Evolutionary conservation across 2,888 invertebrate species (phyloP).

Genomic region (Pandemis cinnamomeana): DNA sequence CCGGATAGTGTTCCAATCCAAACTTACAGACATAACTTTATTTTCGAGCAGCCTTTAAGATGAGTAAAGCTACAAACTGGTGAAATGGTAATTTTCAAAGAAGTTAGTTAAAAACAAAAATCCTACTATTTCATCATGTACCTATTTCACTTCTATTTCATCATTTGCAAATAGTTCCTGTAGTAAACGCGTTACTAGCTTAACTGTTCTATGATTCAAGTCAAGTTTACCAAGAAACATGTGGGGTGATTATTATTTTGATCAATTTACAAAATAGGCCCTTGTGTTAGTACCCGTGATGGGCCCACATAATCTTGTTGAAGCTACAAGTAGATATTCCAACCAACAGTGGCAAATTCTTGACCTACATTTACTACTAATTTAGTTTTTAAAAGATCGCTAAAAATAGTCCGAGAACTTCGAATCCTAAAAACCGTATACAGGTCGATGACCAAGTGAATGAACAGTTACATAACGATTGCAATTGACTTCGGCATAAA

Average conservation of each 20-base stretch:
- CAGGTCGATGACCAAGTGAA: constrained; percentile 31
- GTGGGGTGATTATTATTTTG: too few relatives aligned
- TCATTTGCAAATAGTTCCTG: constrained; percentile 13
- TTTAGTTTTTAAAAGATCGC: not conserved
- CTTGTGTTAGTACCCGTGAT: too few relatives aligned
- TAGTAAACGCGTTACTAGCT: not conserved
- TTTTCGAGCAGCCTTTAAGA: not conserved
- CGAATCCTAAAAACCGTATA: not conserved
- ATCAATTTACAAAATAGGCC: too few relatives aligned
- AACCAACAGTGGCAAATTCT: not conserved
- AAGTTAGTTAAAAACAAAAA: too few relatives aligned
- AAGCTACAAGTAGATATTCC: not conserved
- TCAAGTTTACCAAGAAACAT: too few relatives aligned
- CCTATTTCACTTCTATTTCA: constrained; percentile 25
- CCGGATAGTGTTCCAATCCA: not conserved
- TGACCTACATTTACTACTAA: not conserved
- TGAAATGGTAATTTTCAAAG: too few relatives aligned
- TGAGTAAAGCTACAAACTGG: too few relatives aligned
- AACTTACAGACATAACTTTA: not conserved
- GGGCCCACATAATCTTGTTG: too few relatives aligned
- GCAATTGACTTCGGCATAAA: constrained; percentile 17
- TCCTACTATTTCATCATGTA: constrained; percentile 22
- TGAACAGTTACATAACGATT: constrained; percentile 33
- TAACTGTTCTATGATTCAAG: not conserved
- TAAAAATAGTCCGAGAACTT: not conserved